Base-by-base conservation (phyloP, 2,888 invertebrate species). In the Andrena camellia region DNA sequence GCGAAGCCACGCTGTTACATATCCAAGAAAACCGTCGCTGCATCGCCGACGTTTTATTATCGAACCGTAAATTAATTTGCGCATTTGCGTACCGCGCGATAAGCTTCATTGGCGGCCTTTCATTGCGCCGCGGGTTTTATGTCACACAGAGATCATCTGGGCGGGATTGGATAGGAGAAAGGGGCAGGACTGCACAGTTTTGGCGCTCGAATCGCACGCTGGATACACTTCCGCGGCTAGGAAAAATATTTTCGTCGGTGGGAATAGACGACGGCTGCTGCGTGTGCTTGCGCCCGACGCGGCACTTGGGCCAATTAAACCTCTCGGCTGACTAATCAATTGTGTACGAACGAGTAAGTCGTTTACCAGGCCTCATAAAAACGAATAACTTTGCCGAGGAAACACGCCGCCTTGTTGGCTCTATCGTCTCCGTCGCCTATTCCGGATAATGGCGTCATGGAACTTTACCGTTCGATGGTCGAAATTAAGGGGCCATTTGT, bases 251-350 rank as follows among this genome's bases (percentile, higher is more conserved):
- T 59, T 33, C 35, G 57, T 67, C 20, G 10, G 62, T 33, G 59
- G 35, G 62, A 59, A n/a, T 57, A 48, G 33, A 35, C 54, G 63
- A 70, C 57, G 42, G 4, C 52, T 20, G 50, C 48, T 20, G 50
- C 48, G 59, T 26, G 71, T 78, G 76, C 79, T 81, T 84, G 84
- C 80, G 70, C 70, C 77, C 77, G 81, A 81, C 84, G 82, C 75
- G 79, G 82, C 84, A 88, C 89, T 90, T 86, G 83, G 84, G 87
- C 88, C 90, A 92, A 92, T 91, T 91, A 89, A 86, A 89, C 83
- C 69, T 82, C 81, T 88, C 79, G 68, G 81, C 84, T 88, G 87
- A 89, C 86, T 86, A 90, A 91, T 89, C 87, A 89, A 88, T 85
- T 87, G 87, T 76, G 74, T 71, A 71, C 66, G 57, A 50, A 35